Evolutionary conservation across 1,140 invertebrate species (phyloP), one percentile per base, ranked within the genome.

Genomic region (Alviniconcha marisindica): DNA sequence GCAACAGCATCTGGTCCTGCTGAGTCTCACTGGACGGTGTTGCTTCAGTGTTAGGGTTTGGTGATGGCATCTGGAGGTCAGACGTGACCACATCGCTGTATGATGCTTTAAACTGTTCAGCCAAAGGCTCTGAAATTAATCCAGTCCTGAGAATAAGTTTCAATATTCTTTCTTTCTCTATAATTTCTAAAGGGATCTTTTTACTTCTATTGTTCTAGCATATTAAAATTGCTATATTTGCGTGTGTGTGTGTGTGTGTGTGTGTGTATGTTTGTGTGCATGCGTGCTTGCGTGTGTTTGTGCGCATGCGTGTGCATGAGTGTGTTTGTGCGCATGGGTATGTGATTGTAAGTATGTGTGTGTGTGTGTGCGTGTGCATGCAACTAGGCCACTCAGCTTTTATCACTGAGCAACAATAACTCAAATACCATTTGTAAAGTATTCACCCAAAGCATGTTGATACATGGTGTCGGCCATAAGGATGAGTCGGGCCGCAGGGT

Each of bases 381-480:
- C 0, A 0, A 24, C 21, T 56, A 31, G 28, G 24, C 44, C 44
- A 48, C 44, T 10, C 44, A 48, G 44, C 44, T 10, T n/a, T n/a
- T 18, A 48, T 5, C 18, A 48, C 44, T 10, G 44, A 18, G 44
- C 44, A 48, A 48, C 44, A 48, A 18, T n/a, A n/a, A n/a, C n/a
- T n/a, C n/a, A n/a, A n/a, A 5, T 48, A 48, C 7, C 44, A 10
- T 48, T 48, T 48, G 44, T 5, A 48, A 10, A 48, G 21, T 63
- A 12, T 63, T 28, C 73, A 95, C 96, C 95, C 89, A 95, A 93
- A 54, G 93, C 90, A 93, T 97, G 94, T 83, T 95, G 93, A 91
- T 95, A 97, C 28, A 94, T 93, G 51, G 96, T 95, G 91, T 97
- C 96, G 92, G 96, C 96, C 86, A 97, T 94, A 28, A 97, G 87